These are phyloP conservation scores for Agrotis clavis DNA, from an alignment of 2,888 invertebrate genomes.

Conservation along the genomic window DNA sequence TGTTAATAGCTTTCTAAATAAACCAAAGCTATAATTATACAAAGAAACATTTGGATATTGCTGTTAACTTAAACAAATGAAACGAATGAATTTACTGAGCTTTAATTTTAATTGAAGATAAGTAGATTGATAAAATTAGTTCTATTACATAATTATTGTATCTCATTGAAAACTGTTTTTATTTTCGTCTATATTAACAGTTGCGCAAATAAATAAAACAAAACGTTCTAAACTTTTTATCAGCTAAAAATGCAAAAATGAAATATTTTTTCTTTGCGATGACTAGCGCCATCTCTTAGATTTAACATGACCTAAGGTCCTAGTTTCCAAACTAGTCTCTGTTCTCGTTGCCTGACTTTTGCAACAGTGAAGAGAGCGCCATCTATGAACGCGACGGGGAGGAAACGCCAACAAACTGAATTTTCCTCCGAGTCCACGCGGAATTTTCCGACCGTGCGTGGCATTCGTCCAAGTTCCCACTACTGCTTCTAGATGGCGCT, in stretches of 20 bases:
- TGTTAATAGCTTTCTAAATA: background rate
- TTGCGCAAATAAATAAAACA: no score
- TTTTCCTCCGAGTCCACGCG: conserved; percentile 45
- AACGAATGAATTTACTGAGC: background rate
- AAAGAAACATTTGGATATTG: conserved; percentile 8
- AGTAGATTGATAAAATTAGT: no score
- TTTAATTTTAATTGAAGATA: no score
- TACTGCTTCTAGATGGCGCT: conserved; percentile 67
- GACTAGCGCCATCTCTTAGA: conserved; percentile 37
- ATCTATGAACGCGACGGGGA: conserved; percentile 46
- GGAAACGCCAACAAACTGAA: conserved; percentile 7
- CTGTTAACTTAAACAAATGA: background rate
- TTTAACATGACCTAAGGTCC: conserved; percentile 1
- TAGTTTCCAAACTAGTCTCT: background rate
- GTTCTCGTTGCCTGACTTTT: background rate
- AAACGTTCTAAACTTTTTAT: no score
- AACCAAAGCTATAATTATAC: conserved; percentile 8
- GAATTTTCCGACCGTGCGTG: conserved; percentile 51
- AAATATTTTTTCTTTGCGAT: background rate
- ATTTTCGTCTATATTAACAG: no score
- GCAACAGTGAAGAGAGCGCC: conserved; percentile 41
- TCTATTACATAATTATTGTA: no score
- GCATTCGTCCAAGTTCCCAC: conserved; percentile 61
- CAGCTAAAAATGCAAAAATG: background rate
- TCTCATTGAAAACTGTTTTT: no score